Evolutionary conservation across 1,140 invertebrate species (phyloP).

Genomic region (Drosophila varians): DNA sequence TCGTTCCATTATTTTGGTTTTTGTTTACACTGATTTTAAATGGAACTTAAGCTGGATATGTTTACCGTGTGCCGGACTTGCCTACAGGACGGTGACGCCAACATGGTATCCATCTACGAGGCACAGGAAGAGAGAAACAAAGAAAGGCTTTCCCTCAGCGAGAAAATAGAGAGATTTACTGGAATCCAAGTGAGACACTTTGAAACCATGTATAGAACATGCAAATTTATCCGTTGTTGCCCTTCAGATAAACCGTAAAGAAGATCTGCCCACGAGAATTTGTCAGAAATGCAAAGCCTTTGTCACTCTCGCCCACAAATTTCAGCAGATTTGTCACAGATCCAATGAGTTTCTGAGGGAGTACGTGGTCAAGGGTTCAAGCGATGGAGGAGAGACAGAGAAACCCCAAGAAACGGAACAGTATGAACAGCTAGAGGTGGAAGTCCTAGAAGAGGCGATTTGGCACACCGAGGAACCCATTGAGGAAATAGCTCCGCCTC

Average conservation of each 20-base stretch:
- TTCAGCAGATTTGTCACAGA: slow-evolving; percentile 71
- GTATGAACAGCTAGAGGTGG: slow-evolving; percentile 50
- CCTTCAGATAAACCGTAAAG: slow-evolving; percentile 42
- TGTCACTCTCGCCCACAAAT: slow-evolving; percentile 64
- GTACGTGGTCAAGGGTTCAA: slow-evolving; percentile 48
- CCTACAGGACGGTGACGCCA: slow-evolving; percentile 63
- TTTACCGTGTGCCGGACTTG: slow-evolving; percentile 63
- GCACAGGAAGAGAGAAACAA: slow-evolving; percentile 25
- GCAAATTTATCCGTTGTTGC: neutral
- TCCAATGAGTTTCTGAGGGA: slow-evolving; percentile 68
- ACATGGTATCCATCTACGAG: slow-evolving; percentile 74
- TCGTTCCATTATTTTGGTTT: slow-evolving; percentile 7
- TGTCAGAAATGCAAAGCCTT: slow-evolving; percentile 70
- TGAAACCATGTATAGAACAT: neutral
- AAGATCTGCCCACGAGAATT: slow-evolving; percentile 61
- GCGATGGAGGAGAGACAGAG: neutral
- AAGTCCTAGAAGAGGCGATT: slow-evolving; percentile 48
- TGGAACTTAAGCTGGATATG: slow-evolving; percentile 45
- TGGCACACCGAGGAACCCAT: slow-evolving; percentile 49
- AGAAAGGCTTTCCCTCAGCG: slow-evolving; percentile 38
- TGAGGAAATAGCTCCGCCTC: slow-evolving; percentile 14
- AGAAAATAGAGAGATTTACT: slow-evolving; percentile 74
- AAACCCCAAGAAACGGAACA: slow-evolving; percentile 5
- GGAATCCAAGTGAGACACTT: slow-evolving; percentile 51
- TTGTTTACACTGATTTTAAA: slow-evolving; percentile 9